These are phyloP conservation scores for Salvator merianae DNA, from an alignment of 2,113 vertebrate species.

Conservation along the genomic window DNA sequence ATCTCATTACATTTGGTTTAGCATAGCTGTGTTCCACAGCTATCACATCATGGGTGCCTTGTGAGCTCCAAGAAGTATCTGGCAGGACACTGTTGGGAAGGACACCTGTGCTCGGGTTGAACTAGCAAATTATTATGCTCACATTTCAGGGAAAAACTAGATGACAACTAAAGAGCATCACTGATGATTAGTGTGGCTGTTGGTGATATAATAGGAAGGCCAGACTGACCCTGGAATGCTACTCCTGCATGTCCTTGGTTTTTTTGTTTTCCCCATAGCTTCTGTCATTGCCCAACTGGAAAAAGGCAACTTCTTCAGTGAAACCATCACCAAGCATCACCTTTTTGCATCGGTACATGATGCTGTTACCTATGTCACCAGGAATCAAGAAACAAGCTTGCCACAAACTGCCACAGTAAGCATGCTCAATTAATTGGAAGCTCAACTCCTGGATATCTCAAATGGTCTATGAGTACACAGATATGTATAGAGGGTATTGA, in stretches of 20 bases:
- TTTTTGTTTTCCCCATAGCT: constrained; percentile 57
- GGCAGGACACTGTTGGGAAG: background rate
- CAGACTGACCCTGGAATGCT: background rate
- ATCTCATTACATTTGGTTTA: too few species aligned
- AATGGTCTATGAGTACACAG: background rate
- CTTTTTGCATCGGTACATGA: constrained; percentile 87
- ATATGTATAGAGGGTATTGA: background rate
- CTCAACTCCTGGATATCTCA: background rate
- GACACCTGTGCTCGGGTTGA: background rate
- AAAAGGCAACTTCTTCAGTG: constrained; percentile 83
- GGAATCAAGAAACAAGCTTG: background rate
- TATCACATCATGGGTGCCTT: background rate
- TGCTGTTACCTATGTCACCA: constrained; percentile 75
- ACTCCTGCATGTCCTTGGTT: background rate
- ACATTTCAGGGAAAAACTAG: background rate
- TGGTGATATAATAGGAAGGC: background rate
- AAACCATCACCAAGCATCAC: constrained; percentile 82
- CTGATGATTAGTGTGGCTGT: background rate
- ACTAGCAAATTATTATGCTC: background rate
- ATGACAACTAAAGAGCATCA: background rate
- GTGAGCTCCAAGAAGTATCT: background rate
- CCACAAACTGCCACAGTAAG: constrained; percentile 52
- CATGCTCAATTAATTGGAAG: accelerated
- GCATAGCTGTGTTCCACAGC: background rate
- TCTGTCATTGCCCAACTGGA: constrained; percentile 82